Conservation (phyloP, 2,888 invertebrate genomes). For the Nudaria mundana region DNA sequence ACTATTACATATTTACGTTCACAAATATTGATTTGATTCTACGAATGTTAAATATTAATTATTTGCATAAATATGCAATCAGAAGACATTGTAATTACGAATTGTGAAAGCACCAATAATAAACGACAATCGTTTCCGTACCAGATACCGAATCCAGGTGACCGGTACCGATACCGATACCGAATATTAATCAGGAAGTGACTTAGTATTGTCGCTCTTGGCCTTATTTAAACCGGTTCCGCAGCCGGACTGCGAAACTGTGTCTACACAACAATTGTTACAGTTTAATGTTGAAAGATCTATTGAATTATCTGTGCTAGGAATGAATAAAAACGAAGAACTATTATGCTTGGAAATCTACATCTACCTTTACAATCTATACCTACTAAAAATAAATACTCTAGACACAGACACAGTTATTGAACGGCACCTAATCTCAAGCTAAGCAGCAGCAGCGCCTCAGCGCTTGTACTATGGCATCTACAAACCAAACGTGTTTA, state of each 20-base stretch:
- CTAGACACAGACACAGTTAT: no score
- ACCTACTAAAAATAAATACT: no score
- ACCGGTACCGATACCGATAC: constrained; percentile 33
- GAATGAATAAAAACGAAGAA: no score
- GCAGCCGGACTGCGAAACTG: constrained; percentile 9
- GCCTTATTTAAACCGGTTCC: constrained; percentile 45
- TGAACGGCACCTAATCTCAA: no score
- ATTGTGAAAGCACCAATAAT: constrained; percentile 34
- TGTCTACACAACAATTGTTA: constrained; percentile 11
- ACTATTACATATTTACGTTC: no score
- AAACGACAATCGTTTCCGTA: constrained; percentile 33
- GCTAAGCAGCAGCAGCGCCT: no score
- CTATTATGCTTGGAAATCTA: no score
- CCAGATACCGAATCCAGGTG: constrained; percentile 32
- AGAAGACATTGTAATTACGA: constrained; percentile 20
- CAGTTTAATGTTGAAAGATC: not conserved
- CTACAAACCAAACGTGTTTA: no score
- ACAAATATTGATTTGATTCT: no score
- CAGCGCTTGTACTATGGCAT: no score
- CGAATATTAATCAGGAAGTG: constrained; percentile 48
- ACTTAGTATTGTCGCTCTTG: constrained; percentile 49
- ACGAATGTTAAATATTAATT: no score
- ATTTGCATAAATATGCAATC: not conserved
- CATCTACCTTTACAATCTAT: no score
- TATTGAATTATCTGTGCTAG: not conserved